Conservation (phyloP, 2,797 vertebrate species). For the Ispidina lecontei region DNA sequence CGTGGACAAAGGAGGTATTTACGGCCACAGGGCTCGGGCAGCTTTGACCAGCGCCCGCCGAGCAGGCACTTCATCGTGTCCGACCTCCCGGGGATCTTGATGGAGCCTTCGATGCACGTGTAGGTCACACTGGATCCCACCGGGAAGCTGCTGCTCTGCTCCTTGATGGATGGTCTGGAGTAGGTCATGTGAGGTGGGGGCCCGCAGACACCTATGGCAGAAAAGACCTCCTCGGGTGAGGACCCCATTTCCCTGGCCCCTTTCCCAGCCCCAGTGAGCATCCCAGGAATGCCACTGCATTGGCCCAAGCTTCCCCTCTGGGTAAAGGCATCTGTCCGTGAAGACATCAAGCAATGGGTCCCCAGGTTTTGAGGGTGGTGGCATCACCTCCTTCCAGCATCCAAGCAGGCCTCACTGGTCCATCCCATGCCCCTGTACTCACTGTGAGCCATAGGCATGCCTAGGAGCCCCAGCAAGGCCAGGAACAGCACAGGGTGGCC, state of each 20-base stretch:
- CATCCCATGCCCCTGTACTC: not conserved
- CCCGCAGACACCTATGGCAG: not conserved
- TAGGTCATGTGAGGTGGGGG: not conserved
- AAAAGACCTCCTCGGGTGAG: not conserved
- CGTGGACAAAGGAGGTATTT: not conserved
- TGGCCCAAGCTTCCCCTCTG: rapidly evolving
- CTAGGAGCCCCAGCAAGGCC: slow-evolving; percentile 9
- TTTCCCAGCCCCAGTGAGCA: not conserved
- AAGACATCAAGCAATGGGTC: rapidly evolving
- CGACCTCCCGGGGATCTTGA: not conserved
- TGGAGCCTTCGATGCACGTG: not conserved
- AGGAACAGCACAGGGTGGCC: rapidly evolving
- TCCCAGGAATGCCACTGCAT: rapidly evolving
- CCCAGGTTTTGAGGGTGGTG: not conserved
- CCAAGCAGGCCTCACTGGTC: not conserved
- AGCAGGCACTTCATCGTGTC: slow-evolving; percentile 19
- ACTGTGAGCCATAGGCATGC: not conserved
- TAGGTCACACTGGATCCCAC: not conserved
- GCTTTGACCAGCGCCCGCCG: not conserved
- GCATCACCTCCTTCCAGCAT: not conserved
- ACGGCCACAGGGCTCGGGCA: slow-evolving; percentile 46
- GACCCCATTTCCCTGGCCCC: not conserved
- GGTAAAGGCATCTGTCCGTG: not conserved
- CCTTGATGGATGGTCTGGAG: not conserved
- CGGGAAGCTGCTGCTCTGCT: not conserved